A percentile compares a stretch with the other conserved stretches of the same genome.
Conservation (phyloP, 53 echinoderm and acorn worm genomes). For the Astropecten irregularis region DNA sequence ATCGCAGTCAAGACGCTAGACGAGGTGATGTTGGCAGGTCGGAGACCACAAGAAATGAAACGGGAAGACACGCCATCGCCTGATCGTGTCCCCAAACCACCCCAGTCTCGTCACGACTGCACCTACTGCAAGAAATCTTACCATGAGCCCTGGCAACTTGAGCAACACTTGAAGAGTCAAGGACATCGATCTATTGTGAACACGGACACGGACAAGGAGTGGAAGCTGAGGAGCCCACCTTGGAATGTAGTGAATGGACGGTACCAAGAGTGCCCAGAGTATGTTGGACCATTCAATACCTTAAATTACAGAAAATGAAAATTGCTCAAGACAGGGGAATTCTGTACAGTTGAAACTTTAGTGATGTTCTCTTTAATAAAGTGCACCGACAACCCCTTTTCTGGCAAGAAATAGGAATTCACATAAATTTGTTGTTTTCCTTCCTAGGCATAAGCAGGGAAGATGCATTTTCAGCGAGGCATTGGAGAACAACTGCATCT, state of each 20-base stretch:
- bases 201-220: slow-evolving; percentile 68
- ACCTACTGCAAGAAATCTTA: slow-evolving; percentile 78
- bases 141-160: slow-evolving; percentile 55
- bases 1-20: not conserved
- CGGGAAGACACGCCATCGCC: too few relatives aligned
- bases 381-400: too few relatives aligned
- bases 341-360: too few relatives aligned
- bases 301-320: not conserved
- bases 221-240: slow-evolving; percentile 82
- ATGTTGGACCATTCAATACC: not conserved
- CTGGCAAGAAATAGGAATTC: too few relatives aligned
- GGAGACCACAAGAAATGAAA: not conserved
- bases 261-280: slow-evolving; percentile 73
- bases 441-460: slow-evolving; percentile 44
- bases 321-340: too few relatives aligned
- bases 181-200: slow-evolving; percentile 75
- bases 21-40: not conserved
- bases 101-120: slow-evolving; percentile 38
- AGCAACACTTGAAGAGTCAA: slow-evolving; percentile 62
- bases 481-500: slow-evolving; percentile 75
- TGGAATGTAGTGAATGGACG: slow-evolving; percentile 73
- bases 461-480: slow-evolving; percentile 58
- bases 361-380: too few relatives aligned
- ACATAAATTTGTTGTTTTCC: not conserved
- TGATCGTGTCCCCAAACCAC: too few relatives aligned